Conservation (phyloP, 1,140 invertebrate species). For the Dreissena rostriformis region DNA sequence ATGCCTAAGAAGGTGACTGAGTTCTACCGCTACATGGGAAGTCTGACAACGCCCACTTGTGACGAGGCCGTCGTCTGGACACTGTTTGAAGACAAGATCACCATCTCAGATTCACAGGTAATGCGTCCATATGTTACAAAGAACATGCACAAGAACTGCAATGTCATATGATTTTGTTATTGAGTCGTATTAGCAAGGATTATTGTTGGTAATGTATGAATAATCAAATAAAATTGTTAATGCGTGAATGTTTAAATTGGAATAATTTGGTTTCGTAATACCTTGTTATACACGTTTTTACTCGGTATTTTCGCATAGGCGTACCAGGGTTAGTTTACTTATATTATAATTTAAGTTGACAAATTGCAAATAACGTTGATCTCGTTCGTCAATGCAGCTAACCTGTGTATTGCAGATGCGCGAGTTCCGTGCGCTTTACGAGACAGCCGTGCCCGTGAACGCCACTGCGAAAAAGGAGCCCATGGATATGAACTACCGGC, state of each 20-base stretch:
- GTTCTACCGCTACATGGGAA: constrained; percentile 50
- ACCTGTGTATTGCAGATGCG: constrained; percentile 52
- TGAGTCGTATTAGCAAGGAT: no score
- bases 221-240: background rate
- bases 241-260: background rate
- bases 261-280: background rate
- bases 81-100: constrained; percentile 84
- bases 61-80: constrained; percentile 88
- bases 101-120: constrained; percentile 87
- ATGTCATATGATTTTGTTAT: no score
- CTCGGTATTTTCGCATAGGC: background rate
- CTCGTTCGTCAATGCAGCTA: background rate
- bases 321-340: background rate
- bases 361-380: background rate
- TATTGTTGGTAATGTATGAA: no score
- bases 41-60: constrained; percentile 80
- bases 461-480: background rate
- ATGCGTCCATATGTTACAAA: constrained; percentile 30
- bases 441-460: background rate
- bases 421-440: constrained; percentile 46
- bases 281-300: background rate
- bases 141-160: background rate
- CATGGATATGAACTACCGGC: constrained; percentile 55
- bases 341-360: background rate
- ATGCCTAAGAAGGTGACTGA: background rate